Evolutionary conservation across 1,140 invertebrate genomes (phyloP).

Genomic region (Aphis craccivora): DNA sequence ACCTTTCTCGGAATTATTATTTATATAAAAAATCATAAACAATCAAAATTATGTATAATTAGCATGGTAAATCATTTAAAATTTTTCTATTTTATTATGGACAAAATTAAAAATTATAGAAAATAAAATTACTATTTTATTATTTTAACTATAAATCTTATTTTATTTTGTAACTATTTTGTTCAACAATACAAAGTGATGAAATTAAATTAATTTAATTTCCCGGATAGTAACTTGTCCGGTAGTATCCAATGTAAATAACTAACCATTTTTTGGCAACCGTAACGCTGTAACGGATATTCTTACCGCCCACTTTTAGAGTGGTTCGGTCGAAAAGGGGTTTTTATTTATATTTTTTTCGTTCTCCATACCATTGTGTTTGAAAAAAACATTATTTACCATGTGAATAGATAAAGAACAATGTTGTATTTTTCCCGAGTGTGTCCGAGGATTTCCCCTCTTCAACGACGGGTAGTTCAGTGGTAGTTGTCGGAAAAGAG

Average conservation of each 20-base stretch:
- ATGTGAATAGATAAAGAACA: constrained; percentile 29
- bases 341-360: constrained; percentile 28
- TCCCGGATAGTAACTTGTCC: constrained; percentile 26
- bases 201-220: constrained; percentile 11
- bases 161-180: not conserved
- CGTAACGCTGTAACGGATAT: not conserved
- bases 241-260: constrained; percentile 14
- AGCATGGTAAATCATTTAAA: not conserved
- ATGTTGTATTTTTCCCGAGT: constrained; percentile 30
- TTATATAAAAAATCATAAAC: too few species aligned
- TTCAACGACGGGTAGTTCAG: not conserved
- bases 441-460: constrained; percentile 7
- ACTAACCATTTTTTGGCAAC: constrained; percentile 42
- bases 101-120: not conserved
- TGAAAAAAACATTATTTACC: constrained; percentile 50
- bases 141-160: not conserved
- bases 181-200: not conserved
- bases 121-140: not conserved
- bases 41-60: not conserved
- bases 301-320: constrained; percentile 25
- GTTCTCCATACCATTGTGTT: constrained; percentile 17
- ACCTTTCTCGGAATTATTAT: too few species aligned
- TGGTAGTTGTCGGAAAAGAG: not conserved
- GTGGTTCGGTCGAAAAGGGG: constrained; percentile 18
- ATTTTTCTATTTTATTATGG: not conserved